Evolutionary conservation across 2,888 invertebrate species (phyloP), one percentile per base, ranked within the genome.

Genomic region (Macaria notata): DNA sequence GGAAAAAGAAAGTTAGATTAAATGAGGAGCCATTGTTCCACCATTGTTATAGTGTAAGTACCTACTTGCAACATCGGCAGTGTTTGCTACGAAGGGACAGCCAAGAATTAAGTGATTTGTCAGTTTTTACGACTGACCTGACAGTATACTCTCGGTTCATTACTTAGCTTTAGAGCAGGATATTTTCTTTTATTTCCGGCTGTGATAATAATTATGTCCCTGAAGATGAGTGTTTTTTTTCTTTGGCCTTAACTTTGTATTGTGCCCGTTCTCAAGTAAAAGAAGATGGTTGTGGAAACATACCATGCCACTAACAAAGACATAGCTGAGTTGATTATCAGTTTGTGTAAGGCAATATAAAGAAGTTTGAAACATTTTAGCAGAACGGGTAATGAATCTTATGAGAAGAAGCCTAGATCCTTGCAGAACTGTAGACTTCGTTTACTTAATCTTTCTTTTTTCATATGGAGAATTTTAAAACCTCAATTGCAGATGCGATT

Each of bases 1-100:
- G 79, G 81, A 75, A 81, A 81, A 86, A 83, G 80, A 83, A 86
- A 86, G 83, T 86, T 84, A 83, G 86, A 86, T 87, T 86, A 87
- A 85, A 84, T 76, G 79, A 73, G 79, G 70, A 19, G 68, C 75
- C 78, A 81, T 84, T 84, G 82, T 83, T 76, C 77, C 65, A 63
- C 77, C 69, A 82, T 84, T 84, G 84, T 84, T 75, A 72, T 75
- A 70, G 70, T 68, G 70, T 19, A 33, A 71, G 75, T 73, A 72
- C 52, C 54, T 53, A 31, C 41, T 71, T 70, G 67, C 69, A 70
- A 57, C 70, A 73, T 75, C 76, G 77, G 77, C 74, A 74, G 71
- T 74, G 66, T 65, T 60, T 65, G 63, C 65, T 62, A 62, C 63
- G 62, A 59, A 63, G 60, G 59, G 58, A 59, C 62, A 63, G 64